phyloP scores from a whole-genome alignment of 2,797 vertebrate species.

The Pseudochromis fuscus region DNA sequence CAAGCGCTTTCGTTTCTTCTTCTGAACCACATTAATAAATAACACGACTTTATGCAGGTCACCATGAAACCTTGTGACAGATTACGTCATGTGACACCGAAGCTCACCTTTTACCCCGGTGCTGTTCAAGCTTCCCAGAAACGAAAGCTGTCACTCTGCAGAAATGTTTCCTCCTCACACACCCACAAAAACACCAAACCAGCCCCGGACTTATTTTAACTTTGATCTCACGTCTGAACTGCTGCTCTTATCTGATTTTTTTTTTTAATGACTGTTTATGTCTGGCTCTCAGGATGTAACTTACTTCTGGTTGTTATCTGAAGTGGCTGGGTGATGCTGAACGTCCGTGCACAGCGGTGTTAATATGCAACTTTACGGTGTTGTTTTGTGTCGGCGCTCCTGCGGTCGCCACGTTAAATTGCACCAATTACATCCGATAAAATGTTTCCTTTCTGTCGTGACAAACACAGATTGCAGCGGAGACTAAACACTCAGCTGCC shows the following conservation, averaged over 20 bases:
- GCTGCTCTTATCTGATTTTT: constrained; percentile 6
- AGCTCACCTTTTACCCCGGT: neutral
- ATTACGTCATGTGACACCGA: neutral
- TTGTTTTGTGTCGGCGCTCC: neutral
- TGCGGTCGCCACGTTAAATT: neutral
- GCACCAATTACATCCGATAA: neutral
- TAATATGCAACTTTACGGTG: neutral
- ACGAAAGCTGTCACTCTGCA: neutral
- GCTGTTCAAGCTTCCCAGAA: constrained; percentile 29
- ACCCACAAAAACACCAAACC: constrained; percentile 4
- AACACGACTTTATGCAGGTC: neutral
- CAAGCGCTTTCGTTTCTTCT: too few relatives aligned
- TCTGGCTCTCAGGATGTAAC: constrained; percentile 8
- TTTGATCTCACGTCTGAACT: neutral
- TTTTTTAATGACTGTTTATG: constrained; percentile 4
- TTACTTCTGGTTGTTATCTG: neutral
- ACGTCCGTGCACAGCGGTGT: neutral
- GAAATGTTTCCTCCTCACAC: constrained; percentile 2
- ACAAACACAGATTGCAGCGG: constrained; percentile 5
- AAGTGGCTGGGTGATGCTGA: neutral
- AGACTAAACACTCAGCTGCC: constrained; percentile 22
- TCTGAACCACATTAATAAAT: neutral
- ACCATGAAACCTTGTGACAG: neutral
- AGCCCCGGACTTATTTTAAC: constrained; percentile 21
- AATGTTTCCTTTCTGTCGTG: neutral